phyloP scores from a whole-genome alignment of 2,113 vertebrate genomes.

The Psilopogon haemacephalus region DNA sequence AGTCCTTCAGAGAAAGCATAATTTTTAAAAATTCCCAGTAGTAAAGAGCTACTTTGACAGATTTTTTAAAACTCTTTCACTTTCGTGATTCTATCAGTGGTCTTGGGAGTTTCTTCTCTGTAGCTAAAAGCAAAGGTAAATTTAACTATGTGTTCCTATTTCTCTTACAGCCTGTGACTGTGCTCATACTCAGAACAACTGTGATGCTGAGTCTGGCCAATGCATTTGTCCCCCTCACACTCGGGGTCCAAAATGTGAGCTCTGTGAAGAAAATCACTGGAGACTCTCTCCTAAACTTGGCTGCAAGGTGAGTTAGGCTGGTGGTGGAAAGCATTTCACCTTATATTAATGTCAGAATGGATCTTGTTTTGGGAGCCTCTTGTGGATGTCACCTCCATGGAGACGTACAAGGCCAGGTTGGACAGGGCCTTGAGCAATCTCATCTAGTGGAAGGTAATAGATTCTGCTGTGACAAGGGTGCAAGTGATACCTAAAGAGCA shows the following conservation, averaged over 20 bases:
- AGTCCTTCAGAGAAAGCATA: background rate
- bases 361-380: background rate
- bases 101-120: background rate
- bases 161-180: slow-evolving; percentile 85
- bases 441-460: no score
- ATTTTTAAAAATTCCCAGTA: background rate
- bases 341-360: background rate
- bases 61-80: background rate
- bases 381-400: no score
- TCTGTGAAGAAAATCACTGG: slow-evolving; percentile 85
- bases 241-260: slow-evolving; percentile 79
- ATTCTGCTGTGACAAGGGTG: no score
- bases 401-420: no score
- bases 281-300: slow-evolving; percentile 78
- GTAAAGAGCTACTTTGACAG: background rate
- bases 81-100: background rate
- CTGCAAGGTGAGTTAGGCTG: slow-evolving; percentile 81
- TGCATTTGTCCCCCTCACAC: slow-evolving; percentile 91
- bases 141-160: background rate
- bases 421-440: no score
- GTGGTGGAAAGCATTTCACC: background rate
- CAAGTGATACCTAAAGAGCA: no score
- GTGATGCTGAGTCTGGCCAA: slow-evolving; percentile 79
- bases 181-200: slow-evolving; percentile 86
- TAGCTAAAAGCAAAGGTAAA: background rate